Evolutionary conservation across 2,888 invertebrate species (phyloP).

Genomic region (Suillia variegata): DNA sequence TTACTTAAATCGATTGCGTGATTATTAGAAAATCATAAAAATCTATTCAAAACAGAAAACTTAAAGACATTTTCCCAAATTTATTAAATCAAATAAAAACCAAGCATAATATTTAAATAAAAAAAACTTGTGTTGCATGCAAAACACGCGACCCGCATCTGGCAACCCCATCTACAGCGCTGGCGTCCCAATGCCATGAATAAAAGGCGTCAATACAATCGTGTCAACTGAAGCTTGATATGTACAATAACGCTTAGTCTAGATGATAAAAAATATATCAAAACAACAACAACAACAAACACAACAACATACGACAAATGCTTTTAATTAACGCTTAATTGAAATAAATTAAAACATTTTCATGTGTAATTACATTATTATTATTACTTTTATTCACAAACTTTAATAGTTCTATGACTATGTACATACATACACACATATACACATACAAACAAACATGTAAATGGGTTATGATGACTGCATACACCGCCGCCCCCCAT

Average conservation of each 20-base stretch:
- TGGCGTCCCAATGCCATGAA: background rate
- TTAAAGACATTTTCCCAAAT: too few relatives aligned
- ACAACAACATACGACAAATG: conserved; percentile 33
- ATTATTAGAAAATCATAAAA: too few relatives aligned
- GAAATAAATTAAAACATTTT: conserved; percentile 62
- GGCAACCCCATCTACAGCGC: background rate
- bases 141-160: conserved; percentile 7
- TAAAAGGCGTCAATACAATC: background rate
- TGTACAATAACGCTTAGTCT: too few relatives aligned
- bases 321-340: conserved; percentile 61
- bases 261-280: too few relatives aligned
- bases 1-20: too few relatives aligned
- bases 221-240: background rate
- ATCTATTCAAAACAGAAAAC: too few relatives aligned
- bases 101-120: background rate
- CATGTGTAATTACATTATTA: conserved; percentile 61
- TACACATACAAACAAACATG: too few relatives aligned
- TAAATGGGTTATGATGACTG: background rate
- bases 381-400: conserved; percentile 33
- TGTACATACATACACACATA: too few relatives aligned
- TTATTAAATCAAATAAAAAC: too few relatives aligned
- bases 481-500: too few relatives aligned
- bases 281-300: too few relatives aligned
- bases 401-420: background rate
- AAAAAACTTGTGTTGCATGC: background rate